Base-by-base conservation (phyloP, 2,888 invertebrate genomes). In the Plagiodera versicolora region DNA sequence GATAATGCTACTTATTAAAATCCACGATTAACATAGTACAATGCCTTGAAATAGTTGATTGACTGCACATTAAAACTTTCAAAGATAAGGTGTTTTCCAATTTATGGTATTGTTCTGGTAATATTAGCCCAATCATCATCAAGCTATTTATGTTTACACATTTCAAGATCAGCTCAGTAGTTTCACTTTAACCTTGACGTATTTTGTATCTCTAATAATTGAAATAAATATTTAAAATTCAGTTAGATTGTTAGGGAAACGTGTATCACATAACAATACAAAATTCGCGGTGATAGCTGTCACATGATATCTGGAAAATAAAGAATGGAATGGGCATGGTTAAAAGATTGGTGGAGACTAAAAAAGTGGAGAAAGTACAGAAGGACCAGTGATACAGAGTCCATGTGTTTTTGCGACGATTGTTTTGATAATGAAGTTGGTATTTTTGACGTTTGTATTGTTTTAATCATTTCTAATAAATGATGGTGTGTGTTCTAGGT, bases 321-420 rank as follows among this genome's bases (percentile, higher is more conserved):
- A 19, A 32, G 24, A 74, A 89, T 90, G 89, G 90, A 90, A 83
- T 90, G 90, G 89, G 86, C 87, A 72, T 89, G 90, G 89, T 82
- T 89, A 74, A 89, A 89, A 80, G 89, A 90, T 80, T 90, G 90
- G 90, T 90, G 90, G 90, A 84, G 90, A 64, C 82, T 90, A 62
- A 90, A 89, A 80, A 85, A 85, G 77, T 86, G 88, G 83, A 85
- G 87, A 70, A 85, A 82, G 76, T 83, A 81, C 73, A 84, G 85
- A 76, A 80, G 81, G 71, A 82, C 80, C 54, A 76, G 77, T 66
- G 81, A 79, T 66, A 84, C 83, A 75, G 87, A 88, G 80, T 87
- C 88, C 74, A 83, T 88, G 77, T 90, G 89, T 81, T 89, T 86
- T 82, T 91, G 90, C 83, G 90, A 90, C 82, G 89, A 89, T 74